phyloP scores from a whole-genome alignment of 2,113 vertebrate species.

The Chaenocephalus aceratus region DNA sequence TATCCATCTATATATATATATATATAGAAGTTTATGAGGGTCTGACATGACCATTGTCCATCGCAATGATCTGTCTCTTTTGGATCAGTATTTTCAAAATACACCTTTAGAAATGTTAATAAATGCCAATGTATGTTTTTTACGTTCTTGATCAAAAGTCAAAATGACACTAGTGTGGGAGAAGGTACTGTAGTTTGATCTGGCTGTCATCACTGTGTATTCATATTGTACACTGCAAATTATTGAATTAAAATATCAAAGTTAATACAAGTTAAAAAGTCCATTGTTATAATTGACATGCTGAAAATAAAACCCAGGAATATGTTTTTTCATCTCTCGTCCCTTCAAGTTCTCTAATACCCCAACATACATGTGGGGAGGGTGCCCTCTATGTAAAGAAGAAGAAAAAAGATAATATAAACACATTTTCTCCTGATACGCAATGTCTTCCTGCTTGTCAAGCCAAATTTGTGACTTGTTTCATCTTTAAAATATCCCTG shows the following conservation, averaged over 20 bases:
- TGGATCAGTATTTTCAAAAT: not conserved
- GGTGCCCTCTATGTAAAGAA: constrained; percentile 40
- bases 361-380: not conserved
- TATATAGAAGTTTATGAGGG: not conserved
- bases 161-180: constrained; percentile 19
- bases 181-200: constrained; percentile 6
- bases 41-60: not conserved
- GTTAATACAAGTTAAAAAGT: not conserved
- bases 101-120: constrained; percentile 16
- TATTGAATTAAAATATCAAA: constrained; percentile 23
- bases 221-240: not conserved
- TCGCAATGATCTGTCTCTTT: not conserved
- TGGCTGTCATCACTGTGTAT: not conserved
- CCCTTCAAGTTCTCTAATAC: not conserved
- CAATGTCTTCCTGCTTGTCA: constrained; percentile 75
- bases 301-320: not conserved
- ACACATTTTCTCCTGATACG: constrained; percentile 63
- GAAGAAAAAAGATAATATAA: constrained; percentile 56
- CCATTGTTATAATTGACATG: constrained; percentile 14
- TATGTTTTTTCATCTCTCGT: no score
- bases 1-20: no score
- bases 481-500: constrained; percentile 79
- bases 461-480: constrained; percentile 75
- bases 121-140: constrained; percentile 8
- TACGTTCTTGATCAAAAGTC: constrained; percentile 21